Conservation (phyloP, 2,888 invertebrate genomes). For the Drosophila barbarae region DNA sequence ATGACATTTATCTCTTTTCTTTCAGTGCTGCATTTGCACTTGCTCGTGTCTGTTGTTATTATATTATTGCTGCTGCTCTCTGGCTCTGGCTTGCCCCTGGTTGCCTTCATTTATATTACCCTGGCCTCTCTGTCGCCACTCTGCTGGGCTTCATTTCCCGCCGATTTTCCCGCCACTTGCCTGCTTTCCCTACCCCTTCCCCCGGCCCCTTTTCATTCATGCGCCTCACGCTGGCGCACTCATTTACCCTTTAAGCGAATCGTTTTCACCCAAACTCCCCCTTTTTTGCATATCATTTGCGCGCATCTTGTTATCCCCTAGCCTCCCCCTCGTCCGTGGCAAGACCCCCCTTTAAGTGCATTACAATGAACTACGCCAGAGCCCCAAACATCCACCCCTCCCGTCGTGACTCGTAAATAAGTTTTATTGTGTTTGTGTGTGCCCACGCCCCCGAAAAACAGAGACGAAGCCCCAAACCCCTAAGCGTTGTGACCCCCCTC, state of each 20-base stretch:
- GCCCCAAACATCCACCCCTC: conserved; percentile 51
- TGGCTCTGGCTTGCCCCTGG: conserved; percentile 30
- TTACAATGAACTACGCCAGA: conserved; percentile 71
- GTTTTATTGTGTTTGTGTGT: conserved; percentile 71
- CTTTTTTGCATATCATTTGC: conserved; percentile 72
- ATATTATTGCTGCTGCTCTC: conserved; percentile 35
- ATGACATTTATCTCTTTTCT: conserved; percentile 12
- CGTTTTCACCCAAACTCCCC: conserved; percentile 32
- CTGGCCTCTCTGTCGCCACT: conserved; percentile 32
- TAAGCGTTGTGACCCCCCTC: neutral
- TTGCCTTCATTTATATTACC: conserved; percentile 55
- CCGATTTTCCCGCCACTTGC: conserved; percentile 10
- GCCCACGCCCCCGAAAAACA: conserved; percentile 25
- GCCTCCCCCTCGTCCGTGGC: neutral
- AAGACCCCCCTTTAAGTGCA: conserved; percentile 63
- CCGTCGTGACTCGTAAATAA: conserved; percentile 77
- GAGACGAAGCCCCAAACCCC: conserved; percentile 16
- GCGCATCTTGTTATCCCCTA: conserved; percentile 62
- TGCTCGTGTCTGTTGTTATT: conserved; percentile 39
- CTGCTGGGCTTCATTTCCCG: conserved; percentile 13
- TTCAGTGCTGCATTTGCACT: conserved; percentile 24
- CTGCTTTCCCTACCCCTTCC: conserved; percentile 12
- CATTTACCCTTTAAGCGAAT: conserved; percentile 72
- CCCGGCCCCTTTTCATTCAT: conserved; percentile 53
- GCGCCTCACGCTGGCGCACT: conserved; percentile 63